Base-by-base conservation (phyloP, 2,797 vertebrate genomes). In the Helarctos malayanus region DNA sequence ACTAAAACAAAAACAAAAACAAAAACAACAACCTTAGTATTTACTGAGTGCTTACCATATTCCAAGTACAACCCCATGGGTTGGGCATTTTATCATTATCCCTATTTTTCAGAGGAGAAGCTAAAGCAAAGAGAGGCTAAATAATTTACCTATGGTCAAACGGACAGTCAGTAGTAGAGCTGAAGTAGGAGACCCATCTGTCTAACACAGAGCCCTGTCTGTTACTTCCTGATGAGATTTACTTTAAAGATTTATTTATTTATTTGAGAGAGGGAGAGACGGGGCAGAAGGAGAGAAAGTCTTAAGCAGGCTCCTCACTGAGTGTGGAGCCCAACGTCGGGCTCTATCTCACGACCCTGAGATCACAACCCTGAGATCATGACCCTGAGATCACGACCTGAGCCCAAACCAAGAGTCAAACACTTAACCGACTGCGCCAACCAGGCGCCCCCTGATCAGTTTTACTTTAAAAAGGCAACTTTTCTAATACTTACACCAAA, bases 381-480 rank as follows among this genome's bases (percentile, higher is more conserved):
- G 29, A 63, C 61, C 27, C 61, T 63, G 61, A 35, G 65, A 68
- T 68, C 65, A 68, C 0, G 16, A 19, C 18, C 65, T 68, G n/a
- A 68, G 65, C 32, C 65, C 29, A 63, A 32, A 63, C 65, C 7
- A 68, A 68, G n/a, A 19, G 8, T 68, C 63, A n/a, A 32, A 10
- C 2, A 1, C 63, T 35, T 19, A 35, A 68, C 32, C 18, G 63
- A n/a, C 8, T 68, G n/a, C 1, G 16, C 16, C 63, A 19, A 19
- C n/a, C 63, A 35, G 63, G 32, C 8, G n/a, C 18, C 59, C 54
- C 35, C 45, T 75, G 21, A 76, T 49, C 19, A 56, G n/a, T 56
- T 90, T 95, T 95, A 49, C 57, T 9, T 82, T 45, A 16, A 76
- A 90, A 82, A 82, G 19, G 10, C 32, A 80, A 89, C 57, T 61